Conservation (phyloP, 2,888 invertebrate genomes). For the Meliscaeva auricollis region DNA sequence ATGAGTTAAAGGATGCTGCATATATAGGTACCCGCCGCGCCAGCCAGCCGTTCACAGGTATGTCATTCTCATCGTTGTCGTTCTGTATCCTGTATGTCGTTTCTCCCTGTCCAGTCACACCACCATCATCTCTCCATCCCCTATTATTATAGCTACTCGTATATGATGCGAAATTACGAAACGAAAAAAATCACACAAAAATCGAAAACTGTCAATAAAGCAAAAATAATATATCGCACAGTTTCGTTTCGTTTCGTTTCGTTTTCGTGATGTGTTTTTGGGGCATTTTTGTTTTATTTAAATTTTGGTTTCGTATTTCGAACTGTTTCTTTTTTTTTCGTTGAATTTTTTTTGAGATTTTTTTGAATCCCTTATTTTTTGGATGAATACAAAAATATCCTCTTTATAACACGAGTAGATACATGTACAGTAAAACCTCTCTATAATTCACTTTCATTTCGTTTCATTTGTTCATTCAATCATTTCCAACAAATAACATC, state of each 20-base stretch:
- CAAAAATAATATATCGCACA: conserved; percentile 70
- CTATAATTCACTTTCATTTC: neutral
- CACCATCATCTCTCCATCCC: conserved; percentile 3
- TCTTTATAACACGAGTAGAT: conserved; percentile 7
- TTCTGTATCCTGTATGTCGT: conserved; percentile 8
- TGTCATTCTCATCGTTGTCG: conserved; percentile 23
- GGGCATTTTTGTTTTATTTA: conserved; percentile 21
- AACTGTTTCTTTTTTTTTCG: neutral
- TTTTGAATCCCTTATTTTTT: conserved; percentile 37
- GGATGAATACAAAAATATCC: conserved; percentile 27
- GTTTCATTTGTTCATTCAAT: too few relatives aligned
- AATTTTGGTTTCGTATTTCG: conserved; percentile 29
- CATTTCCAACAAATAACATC: too few relatives aligned
- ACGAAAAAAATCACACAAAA: conserved; percentile 43
- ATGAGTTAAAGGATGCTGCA: conserved; percentile 36
- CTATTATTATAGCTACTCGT: neutral
- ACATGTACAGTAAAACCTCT: conserved; percentile 4
- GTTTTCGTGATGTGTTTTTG: conserved; percentile 28
- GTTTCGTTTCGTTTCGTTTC: conserved; percentile 56
- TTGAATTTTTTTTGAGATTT: conserved; percentile 3
- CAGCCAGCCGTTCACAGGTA: conserved; percentile 41
- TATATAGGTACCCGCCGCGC: conserved; percentile 3
- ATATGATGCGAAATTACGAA: neutral
- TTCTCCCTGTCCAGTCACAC: conserved; percentile 12
- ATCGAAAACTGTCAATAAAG: conserved; percentile 74